Percentiles rank a stretch among this genome's conserved stretches.
These are phyloP conservation scores for Aurelia sp. DNA, from an alignment of 30 jellyfish, hydroid and myxozoan species.

Conservation along the genomic window DNA sequence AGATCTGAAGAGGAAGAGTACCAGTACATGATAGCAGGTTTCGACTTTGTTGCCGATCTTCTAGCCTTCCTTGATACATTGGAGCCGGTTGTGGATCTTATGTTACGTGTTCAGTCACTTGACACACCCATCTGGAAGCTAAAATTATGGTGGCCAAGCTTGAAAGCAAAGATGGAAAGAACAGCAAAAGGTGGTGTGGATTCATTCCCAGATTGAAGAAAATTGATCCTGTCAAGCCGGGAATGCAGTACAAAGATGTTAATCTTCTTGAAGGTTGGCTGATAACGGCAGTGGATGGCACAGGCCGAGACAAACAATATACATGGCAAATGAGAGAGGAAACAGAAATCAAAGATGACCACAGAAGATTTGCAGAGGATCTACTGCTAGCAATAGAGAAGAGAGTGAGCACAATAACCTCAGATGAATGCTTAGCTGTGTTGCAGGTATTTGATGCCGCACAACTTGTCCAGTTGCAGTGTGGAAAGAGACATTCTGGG, in stretches of 20 bases:
- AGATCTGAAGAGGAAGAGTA: conserved; percentile 50
- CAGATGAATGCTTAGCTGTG: background rate
- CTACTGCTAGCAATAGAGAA: conserved; percentile 13
- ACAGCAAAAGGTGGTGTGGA: too few species aligned
- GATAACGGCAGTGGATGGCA: background rate
- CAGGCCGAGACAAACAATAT: background rate
- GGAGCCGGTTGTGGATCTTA: conserved; percentile 67
- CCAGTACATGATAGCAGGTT: conserved; percentile 64
- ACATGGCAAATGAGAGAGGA: conserved; percentile 32
- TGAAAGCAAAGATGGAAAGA: conserved; percentile 9
- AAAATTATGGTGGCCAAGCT: conserved; percentile 54
- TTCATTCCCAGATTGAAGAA: too few species aligned
- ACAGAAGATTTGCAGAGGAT: conserved; percentile 11
- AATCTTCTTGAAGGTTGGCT: conserved; percentile 51
- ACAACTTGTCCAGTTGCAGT: conserved; percentile 39
- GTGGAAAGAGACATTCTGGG: conserved; percentile 35
- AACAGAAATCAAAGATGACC: conserved; percentile 24
- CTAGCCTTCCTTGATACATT: conserved; percentile 43
- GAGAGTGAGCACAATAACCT: background rate
- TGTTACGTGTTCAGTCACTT: conserved; percentile 38
- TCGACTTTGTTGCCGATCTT: conserved; percentile 35
- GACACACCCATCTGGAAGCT: conserved; percentile 48
- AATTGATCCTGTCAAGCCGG: conserved; percentile 18
- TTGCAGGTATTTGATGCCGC: conserved; percentile 50
- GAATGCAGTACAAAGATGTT: conserved; percentile 36